Base-by-base conservation (phyloP, 2,113 vertebrate species). In the Aegotheles bennettii region DNA sequence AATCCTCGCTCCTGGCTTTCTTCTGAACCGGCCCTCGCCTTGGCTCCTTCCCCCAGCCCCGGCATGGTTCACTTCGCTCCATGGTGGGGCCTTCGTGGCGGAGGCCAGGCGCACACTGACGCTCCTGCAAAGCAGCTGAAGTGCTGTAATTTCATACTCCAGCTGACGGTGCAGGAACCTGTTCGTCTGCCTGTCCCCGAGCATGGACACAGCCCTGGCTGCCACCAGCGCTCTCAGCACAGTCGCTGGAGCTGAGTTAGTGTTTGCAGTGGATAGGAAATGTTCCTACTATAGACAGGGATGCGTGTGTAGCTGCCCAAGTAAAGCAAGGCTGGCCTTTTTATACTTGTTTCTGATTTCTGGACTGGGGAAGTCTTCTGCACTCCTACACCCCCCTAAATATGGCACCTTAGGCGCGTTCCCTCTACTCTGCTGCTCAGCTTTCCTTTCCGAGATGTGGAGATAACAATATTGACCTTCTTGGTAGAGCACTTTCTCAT, bases 91-190 rank as follows among this genome's bases (percentile, higher is more conserved):
- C 51, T 10, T 2, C 3, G 9, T 8, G 0, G 36, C 7, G 25
- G 76, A 0, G 7, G 4, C 63, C 16, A 7, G 53, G 77, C 11
- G 1, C 4, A 1, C 29, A 1, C 0, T 10, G 10, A 7, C 0
- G 6, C 60, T 70, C 43, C 56, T 5, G 31, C 93, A 5, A 16
- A 53, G 92, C 94, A 97, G 96, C 91, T 89, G 91, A 42, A 36
- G 80, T 9, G 93, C 94, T 97, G 96, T 93, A 95, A 96, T 96
- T 97, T 92, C 95, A 94, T 11, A 94, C 95, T 51, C 50, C 86
- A 78, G 95, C 94, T 97, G 96, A 92, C 86, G 0, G 75, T 63
- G 94, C 90, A 85, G 81, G 54, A 76, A 38, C 95, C 54, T 9
- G 28, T 36, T 45, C 42, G 5, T 17, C 79, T 33, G 79, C 88